phyloP scores from a whole-genome alignment of 2,888 invertebrate species.

The Netelia fuscicornis region DNA sequence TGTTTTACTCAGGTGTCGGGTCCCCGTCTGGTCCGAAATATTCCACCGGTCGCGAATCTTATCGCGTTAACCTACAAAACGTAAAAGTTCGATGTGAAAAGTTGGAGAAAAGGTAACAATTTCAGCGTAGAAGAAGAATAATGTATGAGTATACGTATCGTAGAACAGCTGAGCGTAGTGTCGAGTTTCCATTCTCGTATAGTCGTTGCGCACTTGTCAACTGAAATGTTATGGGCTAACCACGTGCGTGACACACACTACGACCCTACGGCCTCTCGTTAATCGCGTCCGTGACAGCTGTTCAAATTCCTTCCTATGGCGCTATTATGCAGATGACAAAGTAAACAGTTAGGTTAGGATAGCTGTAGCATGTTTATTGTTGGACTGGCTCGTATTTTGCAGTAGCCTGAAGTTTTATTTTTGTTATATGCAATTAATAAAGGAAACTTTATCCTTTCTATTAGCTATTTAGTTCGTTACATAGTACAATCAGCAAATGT shows the following conservation, averaged over 20 bases:
- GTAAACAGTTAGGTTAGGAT: neutral
- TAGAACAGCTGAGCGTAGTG: neutral
- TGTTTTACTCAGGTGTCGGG: neutral
- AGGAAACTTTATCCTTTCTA: neutral
- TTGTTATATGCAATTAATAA: no score
- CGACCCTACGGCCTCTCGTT: neutral
- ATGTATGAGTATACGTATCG: neutral
- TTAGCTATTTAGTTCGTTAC: neutral
- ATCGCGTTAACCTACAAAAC: neutral
- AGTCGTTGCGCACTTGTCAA: neutral
- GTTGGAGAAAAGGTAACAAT: neutral
- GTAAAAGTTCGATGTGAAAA: neutral
- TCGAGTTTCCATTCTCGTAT: neutral
- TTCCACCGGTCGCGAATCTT: neutral
- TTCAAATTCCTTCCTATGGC: neutral
- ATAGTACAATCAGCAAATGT: neutral
- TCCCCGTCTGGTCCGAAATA: neutral
- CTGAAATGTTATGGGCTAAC: neutral
- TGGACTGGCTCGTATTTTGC: neutral
- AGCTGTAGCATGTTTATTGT: neutral
- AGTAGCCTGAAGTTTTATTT: no score
- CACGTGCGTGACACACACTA: neutral
- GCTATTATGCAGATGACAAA: constrained; percentile 12
- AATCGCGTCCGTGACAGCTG: neutral
- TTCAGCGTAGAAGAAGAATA: neutral